phyloP scores from a whole-genome alignment of 2,888 invertebrate genomes.

The Erebia aethiops region DNA sequence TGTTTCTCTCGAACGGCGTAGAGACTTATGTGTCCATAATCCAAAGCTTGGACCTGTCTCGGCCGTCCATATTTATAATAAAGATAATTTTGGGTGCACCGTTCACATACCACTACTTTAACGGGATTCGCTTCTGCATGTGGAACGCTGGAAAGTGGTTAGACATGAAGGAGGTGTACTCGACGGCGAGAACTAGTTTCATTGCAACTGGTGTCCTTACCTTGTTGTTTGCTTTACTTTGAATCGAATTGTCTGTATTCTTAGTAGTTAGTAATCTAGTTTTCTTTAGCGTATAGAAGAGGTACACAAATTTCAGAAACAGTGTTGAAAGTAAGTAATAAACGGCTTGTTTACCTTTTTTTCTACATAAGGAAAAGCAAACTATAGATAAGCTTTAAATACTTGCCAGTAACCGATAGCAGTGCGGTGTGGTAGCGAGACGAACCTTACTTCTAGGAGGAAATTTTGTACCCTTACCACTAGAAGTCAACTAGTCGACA shows the following conservation, averaged over 20 bases:
- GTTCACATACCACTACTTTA: constrained; percentile 65
- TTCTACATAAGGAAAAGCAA: no score
- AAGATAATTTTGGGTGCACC: constrained; percentile 60
- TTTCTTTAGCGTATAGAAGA: no score
- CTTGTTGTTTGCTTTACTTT: constrained; percentile 51
- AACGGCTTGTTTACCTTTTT: no score
- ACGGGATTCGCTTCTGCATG: constrained; percentile 60
- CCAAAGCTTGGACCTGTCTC: constrained; percentile 61
- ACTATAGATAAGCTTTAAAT: no score
- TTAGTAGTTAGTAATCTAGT: no score
- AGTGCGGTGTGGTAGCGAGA: no score
- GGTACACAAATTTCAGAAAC: no score
- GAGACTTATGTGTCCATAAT: constrained; percentile 65
- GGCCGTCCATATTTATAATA: constrained; percentile 46
- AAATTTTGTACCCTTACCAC: no score
- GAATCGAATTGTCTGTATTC: not conserved
- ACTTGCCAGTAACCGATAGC: no score
- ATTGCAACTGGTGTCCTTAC: constrained; percentile 43
- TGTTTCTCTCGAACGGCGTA: constrained; percentile 65
- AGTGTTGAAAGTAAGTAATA: no score
- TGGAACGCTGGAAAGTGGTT: constrained; percentile 59
- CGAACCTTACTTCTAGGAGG: no score
- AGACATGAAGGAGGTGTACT: constrained; percentile 50
- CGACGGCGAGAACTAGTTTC: constrained; percentile 50
- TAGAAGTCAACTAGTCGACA: no score